phyloP scores from a whole-genome alignment of 2,797 vertebrate species.

The Apogon hyalosoma region DNA sequence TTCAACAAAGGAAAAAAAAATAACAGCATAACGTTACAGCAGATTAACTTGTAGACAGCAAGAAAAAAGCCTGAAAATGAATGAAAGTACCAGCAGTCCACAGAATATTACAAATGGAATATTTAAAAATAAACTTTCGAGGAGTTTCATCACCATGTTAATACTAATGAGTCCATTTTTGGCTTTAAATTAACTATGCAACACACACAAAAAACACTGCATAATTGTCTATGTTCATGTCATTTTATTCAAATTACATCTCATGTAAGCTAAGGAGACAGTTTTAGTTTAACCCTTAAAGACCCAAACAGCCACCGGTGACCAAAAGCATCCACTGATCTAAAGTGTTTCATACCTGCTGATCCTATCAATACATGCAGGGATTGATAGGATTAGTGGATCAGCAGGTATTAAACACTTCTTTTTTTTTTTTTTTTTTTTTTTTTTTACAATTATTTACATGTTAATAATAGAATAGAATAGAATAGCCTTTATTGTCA shows the following conservation, averaged over 20 bases:
- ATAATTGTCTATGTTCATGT: not conserved
- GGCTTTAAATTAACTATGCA: slow-evolving; percentile 17
- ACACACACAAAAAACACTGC: slow-evolving; percentile 1
- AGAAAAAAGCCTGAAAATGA: not conserved
- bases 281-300: too few relatives aligned
- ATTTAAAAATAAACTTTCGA: slow-evolving; percentile 17
- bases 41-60: not conserved
- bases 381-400: too few relatives aligned
- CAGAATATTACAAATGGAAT: slow-evolving; percentile 20
- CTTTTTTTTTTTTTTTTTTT: too few relatives aligned
- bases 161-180: not conserved
- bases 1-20: not conserved
- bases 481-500: too few relatives aligned
- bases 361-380: too few relatives aligned
- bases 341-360: too few relatives aligned
- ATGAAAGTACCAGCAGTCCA: slow-evolving; percentile 4
- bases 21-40: not conserved
- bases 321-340: too few relatives aligned
- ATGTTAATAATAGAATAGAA: too few relatives aligned
- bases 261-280: not conserved
- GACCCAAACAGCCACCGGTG: too few relatives aligned
- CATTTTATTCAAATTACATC: slow-evolving; percentile 5
- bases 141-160: slow-evolving; percentile 24
- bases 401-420: too few relatives aligned
- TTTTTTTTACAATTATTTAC: too few relatives aligned